Evolutionary conservation across 1,140 invertebrate species (phyloP).

Genomic region (Penaeus chinensis): DNA sequence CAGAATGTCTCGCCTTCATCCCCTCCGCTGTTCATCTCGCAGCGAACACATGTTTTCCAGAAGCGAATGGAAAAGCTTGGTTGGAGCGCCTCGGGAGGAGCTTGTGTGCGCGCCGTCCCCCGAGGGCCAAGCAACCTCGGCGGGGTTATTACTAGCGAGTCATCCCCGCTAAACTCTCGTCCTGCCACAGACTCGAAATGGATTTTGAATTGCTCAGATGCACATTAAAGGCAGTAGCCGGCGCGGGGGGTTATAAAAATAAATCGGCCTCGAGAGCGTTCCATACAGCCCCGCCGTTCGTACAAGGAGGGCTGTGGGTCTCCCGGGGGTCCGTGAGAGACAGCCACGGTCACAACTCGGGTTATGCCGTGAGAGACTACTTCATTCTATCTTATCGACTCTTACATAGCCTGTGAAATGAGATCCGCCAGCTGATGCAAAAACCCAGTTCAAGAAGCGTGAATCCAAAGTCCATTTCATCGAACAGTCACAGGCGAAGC

Average conservation of each 20-base stretch:
- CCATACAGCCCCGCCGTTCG: neutral
- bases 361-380: constrained; percentile 39
- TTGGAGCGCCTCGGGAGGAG: too few species aligned
- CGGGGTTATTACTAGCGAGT: neutral
- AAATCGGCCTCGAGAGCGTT: constrained; percentile 16
- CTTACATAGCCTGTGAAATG: constrained; percentile 52
- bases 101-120: too few species aligned
- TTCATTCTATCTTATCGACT: constrained; percentile 44
- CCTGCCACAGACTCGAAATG: constrained; percentile 31
- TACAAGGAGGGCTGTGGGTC: too few species aligned
- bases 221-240: constrained; percentile 36
- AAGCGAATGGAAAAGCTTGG: constrained; percentile 2
- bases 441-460: constrained; percentile 11
- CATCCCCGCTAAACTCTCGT: constrained; percentile 8
- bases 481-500: constrained; percentile 59
- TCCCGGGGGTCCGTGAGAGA: neutral
- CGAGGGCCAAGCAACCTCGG: neutral
- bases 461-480: constrained; percentile 49
- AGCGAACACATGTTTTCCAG: constrained; percentile 24
- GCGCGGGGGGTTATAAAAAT: constrained; percentile 29
- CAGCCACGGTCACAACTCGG: neutral
- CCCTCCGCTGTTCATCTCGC: constrained; percentile 25
- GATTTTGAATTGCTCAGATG: constrained; percentile 34
- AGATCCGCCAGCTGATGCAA: constrained; percentile 33
- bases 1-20: constrained; percentile 37